Percentiles rank a stretch among this genome's conserved stretches.
Evolutionary conservation across 2,888 invertebrate species (phyloP).

Genomic region (Andrena haemorrhoa): DNA sequence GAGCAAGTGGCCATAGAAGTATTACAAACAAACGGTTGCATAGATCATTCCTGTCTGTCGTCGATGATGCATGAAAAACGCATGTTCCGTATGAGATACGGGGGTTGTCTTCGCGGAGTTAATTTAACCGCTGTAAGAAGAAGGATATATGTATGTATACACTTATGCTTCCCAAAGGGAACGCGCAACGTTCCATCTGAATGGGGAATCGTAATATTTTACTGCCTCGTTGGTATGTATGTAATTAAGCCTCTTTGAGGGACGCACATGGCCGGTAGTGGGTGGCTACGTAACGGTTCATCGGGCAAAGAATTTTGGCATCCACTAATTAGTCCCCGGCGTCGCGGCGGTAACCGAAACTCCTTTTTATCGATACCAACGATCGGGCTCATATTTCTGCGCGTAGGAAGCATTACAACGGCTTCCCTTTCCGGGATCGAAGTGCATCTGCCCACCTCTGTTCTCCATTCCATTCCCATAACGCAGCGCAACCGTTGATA

Average conservation of each 20-base stretch:
- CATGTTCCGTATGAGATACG: neutral
- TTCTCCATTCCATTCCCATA: conserved; percentile 58
- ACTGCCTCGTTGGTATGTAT: conserved; percentile 29
- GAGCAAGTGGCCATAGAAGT: neutral
- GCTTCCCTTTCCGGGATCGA: conserved; percentile 74
- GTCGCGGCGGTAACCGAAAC: conserved; percentile 55
- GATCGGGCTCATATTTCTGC: conserved; percentile 69
- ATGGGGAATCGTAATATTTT: conserved; percentile 40
- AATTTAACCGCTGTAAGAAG: conserved; percentile 34
- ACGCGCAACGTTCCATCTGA: conserved; percentile 2
- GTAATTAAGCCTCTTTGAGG: conserved; percentile 36
- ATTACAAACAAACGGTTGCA: neutral
- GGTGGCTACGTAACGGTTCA: conserved; percentile 44
- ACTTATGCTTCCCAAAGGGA: conserved; percentile 1
- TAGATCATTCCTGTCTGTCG: neutral
- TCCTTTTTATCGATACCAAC: conserved; percentile 59
- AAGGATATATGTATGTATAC: conserved; percentile 3
- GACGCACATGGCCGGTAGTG: conserved; percentile 25
- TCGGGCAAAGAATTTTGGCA: conserved; percentile 50
- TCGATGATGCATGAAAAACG: neutral
- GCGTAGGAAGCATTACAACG: conserved; percentile 64
- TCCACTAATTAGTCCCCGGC: conserved; percentile 58
- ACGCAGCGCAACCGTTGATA: conserved; percentile 46
- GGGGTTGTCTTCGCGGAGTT: neutral
- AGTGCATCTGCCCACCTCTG: conserved; percentile 57